phyloP scores from a whole-genome alignment of 2,888 invertebrate species.

The Pseudococcus jackbeardsleyi region DNA sequence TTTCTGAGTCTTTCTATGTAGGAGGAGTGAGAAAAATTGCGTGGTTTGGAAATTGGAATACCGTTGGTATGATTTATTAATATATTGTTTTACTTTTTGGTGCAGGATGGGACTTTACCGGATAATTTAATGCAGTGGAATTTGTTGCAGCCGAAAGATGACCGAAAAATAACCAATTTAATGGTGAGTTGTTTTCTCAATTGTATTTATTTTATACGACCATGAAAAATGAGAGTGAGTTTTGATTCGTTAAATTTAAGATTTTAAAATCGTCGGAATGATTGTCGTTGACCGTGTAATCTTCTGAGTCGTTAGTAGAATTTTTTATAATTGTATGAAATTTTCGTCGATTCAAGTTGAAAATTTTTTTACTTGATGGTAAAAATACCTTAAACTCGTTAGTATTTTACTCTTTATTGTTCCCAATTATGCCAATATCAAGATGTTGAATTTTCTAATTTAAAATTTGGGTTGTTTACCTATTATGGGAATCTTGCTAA shows the following conservation, averaged over 20 bases:
- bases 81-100: not conserved
- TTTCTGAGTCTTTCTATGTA: not conserved
- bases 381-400: not conserved
- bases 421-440: not conserved
- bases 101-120: not conserved
- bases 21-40: not conserved
- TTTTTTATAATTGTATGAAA: not conserved
- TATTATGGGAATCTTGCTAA: not conserved
- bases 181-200: not conserved
- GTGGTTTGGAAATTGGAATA: not conserved
- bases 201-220: not conserved
- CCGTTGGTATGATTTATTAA: not conserved
- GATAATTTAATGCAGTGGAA: not conserved
- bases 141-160: not conserved
- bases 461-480: not conserved
- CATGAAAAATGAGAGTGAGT: not conserved
- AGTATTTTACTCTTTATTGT: not conserved
- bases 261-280: too few species aligned
- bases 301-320: not conserved
- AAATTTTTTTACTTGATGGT: not conserved
- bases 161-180: not conserved
- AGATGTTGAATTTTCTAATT: not conserved
- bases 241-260: too few species aligned
- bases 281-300: not conserved
- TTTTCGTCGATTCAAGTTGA: not conserved